Percentiles rank a stretch among this genome's conserved stretches.
phyloP scores from a whole-genome alignment of 2,113 vertebrate species.

The Peromyscus leucopus region DNA sequence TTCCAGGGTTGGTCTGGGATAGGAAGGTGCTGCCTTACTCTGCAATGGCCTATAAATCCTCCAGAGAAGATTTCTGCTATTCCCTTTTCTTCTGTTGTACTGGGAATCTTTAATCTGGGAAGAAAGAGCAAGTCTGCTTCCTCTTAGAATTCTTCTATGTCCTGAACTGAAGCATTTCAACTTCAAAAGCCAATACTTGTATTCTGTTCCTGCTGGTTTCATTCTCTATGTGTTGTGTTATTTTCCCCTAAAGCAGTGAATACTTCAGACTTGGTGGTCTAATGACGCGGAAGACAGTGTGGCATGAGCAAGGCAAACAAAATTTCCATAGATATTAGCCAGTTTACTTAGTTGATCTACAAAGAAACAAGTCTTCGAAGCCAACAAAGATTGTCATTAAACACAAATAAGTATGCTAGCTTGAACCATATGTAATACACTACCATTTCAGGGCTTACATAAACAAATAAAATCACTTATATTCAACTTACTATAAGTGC shows the following conservation, averaged over 20 bases:
- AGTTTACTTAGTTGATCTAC: background rate
- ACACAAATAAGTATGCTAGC: background rate
- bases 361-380: background rate
- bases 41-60: background rate
- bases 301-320: background rate
- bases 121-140: background rate
- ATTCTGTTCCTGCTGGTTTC: background rate
- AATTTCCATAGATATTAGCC: background rate
- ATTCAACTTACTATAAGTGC: background rate
- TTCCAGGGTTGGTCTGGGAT: background rate
- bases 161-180: background rate
- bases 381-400: background rate
- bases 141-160: background rate
- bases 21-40: background rate
- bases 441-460: background rate
- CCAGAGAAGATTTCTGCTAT: background rate
- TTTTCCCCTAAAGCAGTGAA: background rate
- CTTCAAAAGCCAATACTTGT: background rate
- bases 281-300: rapidly evolving
- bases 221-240: background rate
- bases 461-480: background rate
- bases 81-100: background rate
- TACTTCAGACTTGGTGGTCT: background rate
- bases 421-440: background rate
- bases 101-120: background rate